Base-by-base conservation (phyloP, 2,113 vertebrate species). In the Panthera tigris region DNA sequence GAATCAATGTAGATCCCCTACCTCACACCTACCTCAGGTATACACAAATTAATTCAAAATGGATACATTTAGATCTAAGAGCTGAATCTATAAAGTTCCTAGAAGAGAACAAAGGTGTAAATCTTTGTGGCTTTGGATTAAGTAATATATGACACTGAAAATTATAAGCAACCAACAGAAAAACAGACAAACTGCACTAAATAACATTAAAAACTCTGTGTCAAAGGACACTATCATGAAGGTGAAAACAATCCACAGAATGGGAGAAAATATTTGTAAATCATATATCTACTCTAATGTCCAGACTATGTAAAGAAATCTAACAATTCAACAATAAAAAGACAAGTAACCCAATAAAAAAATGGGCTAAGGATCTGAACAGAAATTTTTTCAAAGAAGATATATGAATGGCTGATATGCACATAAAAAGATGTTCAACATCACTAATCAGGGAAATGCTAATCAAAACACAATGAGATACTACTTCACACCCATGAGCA, bases 21-120 rank as follows among this genome's bases (percentile, higher is more conserved):
- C 9, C 11, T 86, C 74, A 55, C 13, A 63, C 23, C 18, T 65
- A 76, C 85, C 3, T 81, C 33, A 48, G 2, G 3, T 45, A 86
- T 31, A 68, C 16, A 81, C 96, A 96, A 97, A 80, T 83, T 68
- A 92, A 86, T 63, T 96, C 36, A 85, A 96, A 90, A 63, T 91
- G 66, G 31, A 45, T 73, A 91, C 45, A 85, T 36, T n/a, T 89
- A 95, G 78, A 79, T 73, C 14, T 95, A 96, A 94, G 31, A 89
- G 48, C 27, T 96, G 90, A 95, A 96, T 89, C 21, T 78, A 76
- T 71, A 94, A 93, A 78, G 90, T 78, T 69, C 63, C 89, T 92
- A 57, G 27, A 83, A 89, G 33, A 95, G 97, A 97, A 91, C 52
- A 69, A 0, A 94, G 63, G 27, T 89, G 2, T 63, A 89, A 89